Base-by-base conservation (phyloP, 2,888 invertebrate species). In the Cremastobaeus sp. region DNA sequence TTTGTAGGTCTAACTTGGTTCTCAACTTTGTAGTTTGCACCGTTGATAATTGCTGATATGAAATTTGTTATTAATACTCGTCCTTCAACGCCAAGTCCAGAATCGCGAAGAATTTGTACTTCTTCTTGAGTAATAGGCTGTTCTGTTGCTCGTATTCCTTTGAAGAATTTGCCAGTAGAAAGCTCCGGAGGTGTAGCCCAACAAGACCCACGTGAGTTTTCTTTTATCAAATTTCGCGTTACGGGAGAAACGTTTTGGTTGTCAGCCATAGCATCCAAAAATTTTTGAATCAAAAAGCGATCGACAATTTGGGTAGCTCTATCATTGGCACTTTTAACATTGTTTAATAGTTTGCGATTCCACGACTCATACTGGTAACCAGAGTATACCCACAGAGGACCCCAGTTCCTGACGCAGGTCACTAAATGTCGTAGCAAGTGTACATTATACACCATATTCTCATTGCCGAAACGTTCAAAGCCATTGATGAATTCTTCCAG, bases 331-430 rank as follows among this genome's bases (percentile, higher is more conserved):
- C 62, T 50, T 39, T 15, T 15, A 1, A 62, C 41, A 41, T 37
- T 17, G 28, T 48, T 50, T n/a, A 62, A 30, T 39, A 62, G 25
- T 17, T 62, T 37, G 9, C n/a, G 9, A 39, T 62, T 62, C 28
- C 48, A 41, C 1, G 39, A 25, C n/a, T 72, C 59, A 15, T 65
- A 72, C 6, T 50, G 32, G 20, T 28, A 72, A 18, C 28, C 34
- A 8, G 45, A 59, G 12, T 57, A 37, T 8, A 34, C 43, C 52
- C 52, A 65, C 41, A 57, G 28, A 1, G 65, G 65, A 15, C 71
- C 71, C 65, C 45, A 72, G 25, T 50, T 12, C 1, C 43, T 30
- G 0, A 64, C 62, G n/a, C 41, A 48, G 11, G 8, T 32, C 1
- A n/a, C 3, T 4, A 64, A 14, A 20, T 64, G 62, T 50, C 32